Conservation (phyloP, 2,888 invertebrate species). For the Hypomecis atomaria region DNA sequence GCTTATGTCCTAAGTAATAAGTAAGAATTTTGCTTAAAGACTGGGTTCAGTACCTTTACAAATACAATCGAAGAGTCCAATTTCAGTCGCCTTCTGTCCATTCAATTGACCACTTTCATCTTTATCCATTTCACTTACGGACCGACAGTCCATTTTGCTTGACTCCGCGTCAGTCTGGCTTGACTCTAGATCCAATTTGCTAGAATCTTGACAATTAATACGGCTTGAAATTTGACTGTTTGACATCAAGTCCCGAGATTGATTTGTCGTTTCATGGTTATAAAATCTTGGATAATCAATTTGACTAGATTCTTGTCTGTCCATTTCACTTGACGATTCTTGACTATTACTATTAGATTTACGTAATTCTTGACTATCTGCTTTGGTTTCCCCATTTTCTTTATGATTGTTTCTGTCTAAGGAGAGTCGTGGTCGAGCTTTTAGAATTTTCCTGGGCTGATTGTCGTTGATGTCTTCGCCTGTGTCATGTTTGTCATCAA, state of each 20-base stretch:
- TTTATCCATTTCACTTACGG: not conserved
- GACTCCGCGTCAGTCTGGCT: not conserved
- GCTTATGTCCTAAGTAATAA: too few relatives aligned
- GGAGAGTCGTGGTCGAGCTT: not conserved
- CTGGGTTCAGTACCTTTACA: slow-evolving; percentile 19
- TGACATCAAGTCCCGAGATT: not conserved
- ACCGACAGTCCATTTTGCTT: not conserved
- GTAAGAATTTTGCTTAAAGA: too few relatives aligned
- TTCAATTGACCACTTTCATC: not conserved
- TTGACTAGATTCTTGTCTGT: not conserved
- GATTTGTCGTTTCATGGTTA: not conserved
- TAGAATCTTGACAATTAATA: not conserved
- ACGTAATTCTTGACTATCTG: not conserved
- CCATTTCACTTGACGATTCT: not conserved
- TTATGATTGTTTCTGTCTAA: not conserved
- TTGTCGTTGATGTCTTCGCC: not conserved
- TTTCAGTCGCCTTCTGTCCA: not conserved
- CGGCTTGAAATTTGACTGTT: not conserved
- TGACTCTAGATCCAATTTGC: not conserved
- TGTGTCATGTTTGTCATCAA: not conserved
- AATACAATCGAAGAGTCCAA: not conserved
- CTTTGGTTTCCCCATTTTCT: not conserved
- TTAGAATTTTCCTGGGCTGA: slow-evolving; percentile 13
- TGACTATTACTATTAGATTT: not conserved
- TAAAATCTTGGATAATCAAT: not conserved